These are phyloP conservation scores for Musca domestica DNA, from an alignment of 1,140 invertebrate genomes.

Conservation along the genomic window DNA sequence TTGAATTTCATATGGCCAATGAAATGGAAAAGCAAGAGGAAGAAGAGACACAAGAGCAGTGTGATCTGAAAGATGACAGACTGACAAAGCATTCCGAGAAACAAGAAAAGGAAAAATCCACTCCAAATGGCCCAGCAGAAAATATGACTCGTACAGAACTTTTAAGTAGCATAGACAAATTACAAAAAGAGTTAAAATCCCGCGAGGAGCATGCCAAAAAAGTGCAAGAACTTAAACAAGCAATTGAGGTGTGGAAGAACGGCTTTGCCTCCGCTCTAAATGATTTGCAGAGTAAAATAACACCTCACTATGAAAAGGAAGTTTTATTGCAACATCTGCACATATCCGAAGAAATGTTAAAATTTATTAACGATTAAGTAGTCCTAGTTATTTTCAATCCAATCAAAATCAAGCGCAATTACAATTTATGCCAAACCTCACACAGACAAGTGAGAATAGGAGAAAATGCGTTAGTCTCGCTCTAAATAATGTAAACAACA, in stretches of 20 bases:
- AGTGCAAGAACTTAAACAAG: slow-evolving; percentile 32
- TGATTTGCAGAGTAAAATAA: slow-evolving; percentile 33
- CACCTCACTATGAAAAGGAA: slow-evolving; percentile 26
- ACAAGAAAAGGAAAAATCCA: background rate
- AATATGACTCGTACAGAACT: background rate
- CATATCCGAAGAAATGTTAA: slow-evolving; percentile 32
- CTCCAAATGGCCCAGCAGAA: background rate
- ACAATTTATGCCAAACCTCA: slow-evolving; percentile 13
- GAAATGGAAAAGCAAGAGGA: slow-evolving; percentile 2
- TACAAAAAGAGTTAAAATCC: background rate
- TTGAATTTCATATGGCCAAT: slow-evolving; percentile 31
- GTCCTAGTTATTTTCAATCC: background rate
- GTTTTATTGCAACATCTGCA: slow-evolving; percentile 29
- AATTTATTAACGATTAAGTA: background rate
- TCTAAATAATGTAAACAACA: slow-evolving; percentile 32
- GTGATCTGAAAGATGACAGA: slow-evolving; percentile 1
- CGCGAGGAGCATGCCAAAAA: slow-evolving; percentile 6
- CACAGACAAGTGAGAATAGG: slow-evolving; percentile 37
- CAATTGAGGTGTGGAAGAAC: slow-evolving; percentile 36
- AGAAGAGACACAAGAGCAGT: background rate
- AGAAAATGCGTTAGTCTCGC: slow-evolving; percentile 32
- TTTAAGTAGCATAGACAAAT: slow-evolving; percentile 3
- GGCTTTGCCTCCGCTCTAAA: slow-evolving; percentile 34
- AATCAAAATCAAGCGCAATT: background rate
- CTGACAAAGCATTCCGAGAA: background rate